A percentile compares a stretch with the other conserved stretches of the same genome.
These are phyloP conservation scores for Himantopus leucocephalus DNA, from an alignment of 2,113 vertebrate genomes.

Conservation along the genomic window DNA sequence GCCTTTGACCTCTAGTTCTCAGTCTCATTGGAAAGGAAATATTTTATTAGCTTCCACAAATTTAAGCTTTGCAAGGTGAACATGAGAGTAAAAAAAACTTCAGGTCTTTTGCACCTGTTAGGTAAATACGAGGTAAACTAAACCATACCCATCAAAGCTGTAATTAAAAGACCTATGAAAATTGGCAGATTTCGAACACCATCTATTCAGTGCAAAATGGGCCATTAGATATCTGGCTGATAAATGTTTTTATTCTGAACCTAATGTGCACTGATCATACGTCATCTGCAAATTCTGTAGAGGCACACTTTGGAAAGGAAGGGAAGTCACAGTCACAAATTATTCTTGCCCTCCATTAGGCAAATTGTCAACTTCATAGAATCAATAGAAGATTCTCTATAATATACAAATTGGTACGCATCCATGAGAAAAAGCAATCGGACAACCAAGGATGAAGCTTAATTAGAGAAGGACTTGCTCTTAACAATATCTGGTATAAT, in stretches of 20 bases:
- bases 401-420: slow-evolving; percentile 22
- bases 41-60: background rate
- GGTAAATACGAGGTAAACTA: slow-evolving; percentile 16
- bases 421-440: slow-evolving; percentile 25
- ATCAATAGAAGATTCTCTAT: slow-evolving; percentile 40
- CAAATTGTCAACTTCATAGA: slow-evolving; percentile 46
- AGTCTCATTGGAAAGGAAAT: background rate
- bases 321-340: slow-evolving; percentile 7
- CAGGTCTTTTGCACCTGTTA: background rate
- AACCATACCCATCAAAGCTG: background rate
- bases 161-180: slow-evolving; percentile 45
- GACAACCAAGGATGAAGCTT: background rate
- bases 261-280: background rate
- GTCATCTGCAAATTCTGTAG: slow-evolving; percentile 36
- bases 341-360: slow-evolving; percentile 61
- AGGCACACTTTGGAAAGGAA: slow-evolving; percentile 37
- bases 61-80: background rate
- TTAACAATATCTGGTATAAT: background rate
- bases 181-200: background rate
- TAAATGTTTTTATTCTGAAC: slow-evolving; percentile 31
- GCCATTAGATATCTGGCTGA: slow-evolving; percentile 39
- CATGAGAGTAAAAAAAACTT: background rate
- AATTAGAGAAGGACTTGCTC: slow-evolving; percentile 36
- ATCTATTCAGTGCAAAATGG: background rate
- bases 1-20: background rate